Conservation (phyloP, 23 tunicate species). For the Styela clava region DNA sequence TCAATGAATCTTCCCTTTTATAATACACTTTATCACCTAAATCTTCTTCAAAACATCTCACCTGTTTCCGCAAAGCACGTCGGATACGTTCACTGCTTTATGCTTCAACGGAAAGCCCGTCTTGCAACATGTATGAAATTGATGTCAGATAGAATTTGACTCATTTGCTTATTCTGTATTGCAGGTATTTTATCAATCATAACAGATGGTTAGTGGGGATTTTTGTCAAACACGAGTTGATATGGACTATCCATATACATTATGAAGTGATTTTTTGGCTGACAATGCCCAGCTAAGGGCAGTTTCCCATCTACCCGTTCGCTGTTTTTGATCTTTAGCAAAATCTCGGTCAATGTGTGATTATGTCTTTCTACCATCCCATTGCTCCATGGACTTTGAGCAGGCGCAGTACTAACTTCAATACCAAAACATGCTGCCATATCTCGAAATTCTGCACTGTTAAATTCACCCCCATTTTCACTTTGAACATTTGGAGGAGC, state of each 20-base stretch:
- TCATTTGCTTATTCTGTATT: slow-evolving; percentile 8
- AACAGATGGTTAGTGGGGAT: neutral
- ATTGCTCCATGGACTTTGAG: slow-evolving; percentile 28
- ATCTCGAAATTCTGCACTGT: slow-evolving; percentile 12
- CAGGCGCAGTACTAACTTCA: slow-evolving; percentile 12
- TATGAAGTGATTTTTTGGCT: slow-evolving; percentile 21
- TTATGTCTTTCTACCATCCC: slow-evolving; percentile 33
- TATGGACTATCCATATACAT: slow-evolving; percentile 17
- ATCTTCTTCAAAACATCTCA: neutral
- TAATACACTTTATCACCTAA: too few species aligned
- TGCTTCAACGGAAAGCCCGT: neutral
- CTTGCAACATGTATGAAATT: neutral
- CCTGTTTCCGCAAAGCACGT: slow-evolving; percentile 6
- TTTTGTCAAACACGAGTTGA: slow-evolving; percentile 23
- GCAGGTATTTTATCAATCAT: slow-evolving; percentile 11
- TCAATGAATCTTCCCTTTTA: neutral
- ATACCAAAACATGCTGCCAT: slow-evolving; percentile 14
- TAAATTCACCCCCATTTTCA: slow-evolving; percentile 34
- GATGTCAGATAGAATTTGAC: neutral
- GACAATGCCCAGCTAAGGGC: slow-evolving; percentile 12
- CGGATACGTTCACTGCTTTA: slow-evolving; percentile 4
- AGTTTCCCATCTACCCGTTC: slow-evolving; percentile 3
- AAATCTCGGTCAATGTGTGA: neutral
- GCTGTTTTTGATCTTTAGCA: neutral
- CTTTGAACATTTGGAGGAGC: neutral